phyloP scores from a whole-genome alignment of 2,113 vertebrate genomes.

The Peromyscus leucopus region DNA sequence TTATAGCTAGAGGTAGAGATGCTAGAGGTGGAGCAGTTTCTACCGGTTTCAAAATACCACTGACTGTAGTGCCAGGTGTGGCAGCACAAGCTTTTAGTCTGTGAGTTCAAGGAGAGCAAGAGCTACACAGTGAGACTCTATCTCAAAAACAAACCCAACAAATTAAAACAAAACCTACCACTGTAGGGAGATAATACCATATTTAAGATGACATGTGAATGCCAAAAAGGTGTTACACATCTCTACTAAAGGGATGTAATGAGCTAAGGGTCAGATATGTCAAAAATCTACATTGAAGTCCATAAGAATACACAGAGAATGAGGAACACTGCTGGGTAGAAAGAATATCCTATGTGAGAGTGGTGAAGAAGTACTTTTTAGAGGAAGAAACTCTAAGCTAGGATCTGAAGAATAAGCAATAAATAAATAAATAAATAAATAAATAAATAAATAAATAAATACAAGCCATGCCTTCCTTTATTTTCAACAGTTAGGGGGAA shows the following conservation, averaged over 20 bases:
- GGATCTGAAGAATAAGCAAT: slow-evolving; percentile 6
- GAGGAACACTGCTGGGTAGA: background rate
- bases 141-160: background rate
- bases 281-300: background rate
- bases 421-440: too few relatives aligned
- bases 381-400: background rate
- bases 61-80: background rate
- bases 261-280: slow-evolving; percentile 2
- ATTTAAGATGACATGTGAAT: background rate
- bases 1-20: background rate
- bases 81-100: background rate
- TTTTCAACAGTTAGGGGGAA: background rate
- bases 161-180: background rate
- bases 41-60: background rate
- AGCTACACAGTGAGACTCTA: background rate
- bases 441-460: too few relatives aligned
- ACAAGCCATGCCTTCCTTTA: background rate
- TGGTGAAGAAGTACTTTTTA: background rate
- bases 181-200: background rate
- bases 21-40: background rate
- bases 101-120: background rate
- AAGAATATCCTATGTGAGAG: background rate
- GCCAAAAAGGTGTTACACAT: slow-evolving; percentile 2
- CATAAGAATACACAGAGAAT: slow-evolving; percentile 17
- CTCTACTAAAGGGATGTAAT: background rate